Conservation (phyloP, 2,888 invertebrate species). For the Epinotia bilunana region DNA sequence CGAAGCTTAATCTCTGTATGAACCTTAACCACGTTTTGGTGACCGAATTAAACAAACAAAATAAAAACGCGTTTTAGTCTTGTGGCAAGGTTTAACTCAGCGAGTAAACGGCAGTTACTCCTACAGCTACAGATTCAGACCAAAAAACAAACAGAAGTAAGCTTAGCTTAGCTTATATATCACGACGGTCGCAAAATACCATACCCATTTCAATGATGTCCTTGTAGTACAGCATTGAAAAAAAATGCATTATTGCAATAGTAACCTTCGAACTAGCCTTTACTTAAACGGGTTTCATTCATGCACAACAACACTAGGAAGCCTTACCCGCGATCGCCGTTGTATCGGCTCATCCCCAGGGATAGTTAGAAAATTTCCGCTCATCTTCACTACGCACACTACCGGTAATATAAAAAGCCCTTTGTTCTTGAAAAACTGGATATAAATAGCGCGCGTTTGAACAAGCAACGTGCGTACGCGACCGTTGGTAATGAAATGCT, state of each 20-base stretch:
- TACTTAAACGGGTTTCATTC: conserved; percentile 37
- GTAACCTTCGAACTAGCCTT: conserved; percentile 7
- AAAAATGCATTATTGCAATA: background rate
- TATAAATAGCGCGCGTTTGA: conserved; percentile 57
- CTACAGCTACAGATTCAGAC: too few species aligned
- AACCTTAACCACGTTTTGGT: background rate
- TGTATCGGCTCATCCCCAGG: conserved; percentile 76
- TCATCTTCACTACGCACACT: conserved; percentile 70
- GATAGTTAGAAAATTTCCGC: conserved; percentile 80
- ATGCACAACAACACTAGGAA: conserved; percentile 48
- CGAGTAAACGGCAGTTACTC: background rate
- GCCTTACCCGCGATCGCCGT: conserved; percentile 75
- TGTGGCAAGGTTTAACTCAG: background rate
- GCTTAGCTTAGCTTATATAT: too few species aligned
- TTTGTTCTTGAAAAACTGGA: conserved; percentile 54
- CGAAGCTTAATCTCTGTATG: too few species aligned
- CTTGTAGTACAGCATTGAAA: background rate
- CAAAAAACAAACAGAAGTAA: background rate
- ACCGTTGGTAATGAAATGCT: conserved; percentile 67
- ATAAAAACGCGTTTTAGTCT: background rate
- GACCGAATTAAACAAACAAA: background rate
- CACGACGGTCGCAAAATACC: too few species aligned
- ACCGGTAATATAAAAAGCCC: conserved; percentile 55
- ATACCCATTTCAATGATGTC: too few species aligned
- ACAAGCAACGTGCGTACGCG: conserved; percentile 71